Conservation (phyloP, 1,140 invertebrate genomes). For the Bactericera cockerelli region DNA sequence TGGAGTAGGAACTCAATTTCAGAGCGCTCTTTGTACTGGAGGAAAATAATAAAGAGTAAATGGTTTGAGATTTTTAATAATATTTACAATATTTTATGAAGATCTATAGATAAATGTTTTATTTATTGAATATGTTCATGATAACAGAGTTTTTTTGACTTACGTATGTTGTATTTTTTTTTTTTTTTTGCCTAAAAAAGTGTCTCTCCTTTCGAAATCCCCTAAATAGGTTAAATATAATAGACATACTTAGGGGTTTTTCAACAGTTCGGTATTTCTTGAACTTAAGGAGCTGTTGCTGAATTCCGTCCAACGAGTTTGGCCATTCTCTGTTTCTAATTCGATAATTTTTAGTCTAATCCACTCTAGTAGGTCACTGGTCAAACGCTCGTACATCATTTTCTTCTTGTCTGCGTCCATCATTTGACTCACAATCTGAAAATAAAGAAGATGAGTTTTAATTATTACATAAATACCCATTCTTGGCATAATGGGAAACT, state of each 20-base stretch:
- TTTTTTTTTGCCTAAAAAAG: too few relatives aligned
- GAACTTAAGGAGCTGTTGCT: slow-evolving; percentile 74
- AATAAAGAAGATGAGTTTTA: not conserved
- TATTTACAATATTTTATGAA: slow-evolving; percentile 2
- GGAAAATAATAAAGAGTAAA: slow-evolving; percentile 14
- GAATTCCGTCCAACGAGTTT: slow-evolving; percentile 91
- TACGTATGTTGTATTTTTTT: too few relatives aligned
- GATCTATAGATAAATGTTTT: too few relatives aligned
- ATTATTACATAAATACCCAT: too few relatives aligned
- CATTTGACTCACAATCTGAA: slow-evolving; percentile 84
- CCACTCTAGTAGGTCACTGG: slow-evolving; percentile 80
- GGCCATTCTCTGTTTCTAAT: slow-evolving; percentile 79
- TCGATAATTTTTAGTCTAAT: slow-evolving; percentile 73
- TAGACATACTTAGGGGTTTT: slow-evolving; percentile 91
- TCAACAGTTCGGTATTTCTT: slow-evolving; percentile 93
- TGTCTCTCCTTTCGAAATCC: too few relatives aligned
- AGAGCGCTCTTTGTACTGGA: slow-evolving; percentile 82
- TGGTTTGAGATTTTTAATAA: slow-evolving; percentile 9
- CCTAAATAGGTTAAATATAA: too few relatives aligned
- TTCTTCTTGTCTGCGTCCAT: slow-evolving; percentile 89
- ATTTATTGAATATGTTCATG: too few relatives aligned
- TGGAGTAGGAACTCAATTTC: slow-evolving; percentile 95
- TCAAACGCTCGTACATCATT: slow-evolving; percentile 69
- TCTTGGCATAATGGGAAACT: not conserved
- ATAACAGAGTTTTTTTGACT: too few relatives aligned